A percentile compares a stretch with the other conserved stretches of the same genome.
phyloP scores from a whole-genome alignment of 2,113 vertebrate species.

The human region GRCh38 chr2:165927501-165928000 shows the following conservation, averaged over 20 bases:
- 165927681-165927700: background rate
- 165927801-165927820: background rate
- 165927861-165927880: background rate
- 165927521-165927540: background rate
- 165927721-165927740: background rate
- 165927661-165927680: background rate
- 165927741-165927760: background rate
- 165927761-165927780: background rate
- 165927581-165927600: background rate
- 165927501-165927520: background rate
- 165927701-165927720: background rate
- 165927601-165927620: background rate
- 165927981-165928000: background rate
- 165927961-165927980: background rate
- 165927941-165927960: too few species aligned
- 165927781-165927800: background rate
- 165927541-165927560: background rate
- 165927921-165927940: background rate
- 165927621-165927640: background rate
- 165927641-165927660: background rate
- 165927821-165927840: background rate
- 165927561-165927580: background rate
- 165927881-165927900: background rate
- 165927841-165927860: background rate
- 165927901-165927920: background rate